These are phyloP conservation scores for Thalassoma bifasciatum DNA, from an alignment of 2,113 vertebrate species.

Conservation along the genomic window DNA sequence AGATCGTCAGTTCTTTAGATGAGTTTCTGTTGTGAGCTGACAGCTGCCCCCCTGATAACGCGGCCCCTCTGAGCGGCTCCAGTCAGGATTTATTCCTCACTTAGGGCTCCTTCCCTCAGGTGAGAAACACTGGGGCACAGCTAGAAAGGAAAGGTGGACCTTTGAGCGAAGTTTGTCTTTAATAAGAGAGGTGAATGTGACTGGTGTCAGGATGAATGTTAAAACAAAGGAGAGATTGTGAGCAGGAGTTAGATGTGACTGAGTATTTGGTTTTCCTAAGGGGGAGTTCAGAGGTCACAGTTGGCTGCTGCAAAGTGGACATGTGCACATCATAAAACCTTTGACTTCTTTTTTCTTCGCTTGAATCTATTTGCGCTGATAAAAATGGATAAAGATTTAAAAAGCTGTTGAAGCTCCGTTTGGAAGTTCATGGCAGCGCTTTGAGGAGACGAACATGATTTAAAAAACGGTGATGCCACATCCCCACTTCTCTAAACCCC, in stretches of 20 bases:
- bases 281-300: constrained; percentile 10
- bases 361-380: background rate
- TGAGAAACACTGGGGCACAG: background rate
- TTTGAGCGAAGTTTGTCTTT: background rate
- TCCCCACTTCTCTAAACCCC: background rate
- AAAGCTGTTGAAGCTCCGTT: background rate
- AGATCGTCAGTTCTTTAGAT: constrained; percentile 1
- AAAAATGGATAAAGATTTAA: background rate
- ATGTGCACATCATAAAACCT: background rate
- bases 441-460: background rate
- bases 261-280: background rate
- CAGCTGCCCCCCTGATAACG: background rate
- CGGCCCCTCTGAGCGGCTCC: background rate
- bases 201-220: background rate
- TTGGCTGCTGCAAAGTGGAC: background rate
- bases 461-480: background rate
- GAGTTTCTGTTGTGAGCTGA: background rate
- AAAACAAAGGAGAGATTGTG: no score
- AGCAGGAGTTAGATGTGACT: no score
- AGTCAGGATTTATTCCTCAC: background rate
- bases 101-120: background rate
- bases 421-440: background rate
- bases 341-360: background rate
- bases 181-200: no score
- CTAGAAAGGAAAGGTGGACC: background rate